A percentile compares a stretch with the other conserved stretches of the same genome.
These are phyloP conservation scores for Alouatta palliata DNA, from an alignment of 2,113 vertebrate genomes.

Conservation along the genomic window DNA sequence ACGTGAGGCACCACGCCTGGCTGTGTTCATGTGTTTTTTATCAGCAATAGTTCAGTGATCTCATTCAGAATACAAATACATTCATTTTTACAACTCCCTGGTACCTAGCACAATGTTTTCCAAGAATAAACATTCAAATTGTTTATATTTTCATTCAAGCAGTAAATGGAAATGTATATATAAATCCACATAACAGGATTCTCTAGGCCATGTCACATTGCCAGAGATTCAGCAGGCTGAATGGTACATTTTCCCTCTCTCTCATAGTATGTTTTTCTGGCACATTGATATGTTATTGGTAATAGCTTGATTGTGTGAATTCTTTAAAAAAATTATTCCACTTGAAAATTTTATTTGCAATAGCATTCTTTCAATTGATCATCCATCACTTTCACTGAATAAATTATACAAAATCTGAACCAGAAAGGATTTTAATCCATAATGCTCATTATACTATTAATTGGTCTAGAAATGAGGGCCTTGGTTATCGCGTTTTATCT, in stretches of 20 bases:
- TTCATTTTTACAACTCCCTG: background rate
- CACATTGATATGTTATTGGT: background rate
- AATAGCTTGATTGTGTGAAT: conserved; percentile 12
- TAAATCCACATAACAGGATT: background rate
- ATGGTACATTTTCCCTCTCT: background rate
- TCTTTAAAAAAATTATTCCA: conserved; percentile 8
- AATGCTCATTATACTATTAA: conserved; percentile 29
- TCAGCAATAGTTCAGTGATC: conserved; percentile 12
- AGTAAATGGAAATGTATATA: background rate
- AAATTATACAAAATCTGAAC: conserved; percentile 27
- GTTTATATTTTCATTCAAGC: conserved; percentile 39
- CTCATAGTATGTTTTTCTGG: conserved; percentile 15
- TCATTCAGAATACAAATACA: conserved; percentile 48
- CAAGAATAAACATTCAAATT: conserved; percentile 35
- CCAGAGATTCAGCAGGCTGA: background rate
- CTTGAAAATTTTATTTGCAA: conserved; percentile 45
- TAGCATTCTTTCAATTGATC: conserved; percentile 39
- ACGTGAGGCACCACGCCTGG: no score
- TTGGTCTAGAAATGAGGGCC: background rate
- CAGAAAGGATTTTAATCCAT: conserved; percentile 35
- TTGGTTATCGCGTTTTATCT: conserved; percentile 26
- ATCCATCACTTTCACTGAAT: conserved; percentile 10
- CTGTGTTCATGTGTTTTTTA: conserved; percentile 26
- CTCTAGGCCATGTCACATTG: background rate
- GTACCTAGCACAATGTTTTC: background rate